These are phyloP conservation scores for Muscicapa adusta DNA, from an alignment of 2,113 vertebrate species.

Conservation along the genomic window DNA sequence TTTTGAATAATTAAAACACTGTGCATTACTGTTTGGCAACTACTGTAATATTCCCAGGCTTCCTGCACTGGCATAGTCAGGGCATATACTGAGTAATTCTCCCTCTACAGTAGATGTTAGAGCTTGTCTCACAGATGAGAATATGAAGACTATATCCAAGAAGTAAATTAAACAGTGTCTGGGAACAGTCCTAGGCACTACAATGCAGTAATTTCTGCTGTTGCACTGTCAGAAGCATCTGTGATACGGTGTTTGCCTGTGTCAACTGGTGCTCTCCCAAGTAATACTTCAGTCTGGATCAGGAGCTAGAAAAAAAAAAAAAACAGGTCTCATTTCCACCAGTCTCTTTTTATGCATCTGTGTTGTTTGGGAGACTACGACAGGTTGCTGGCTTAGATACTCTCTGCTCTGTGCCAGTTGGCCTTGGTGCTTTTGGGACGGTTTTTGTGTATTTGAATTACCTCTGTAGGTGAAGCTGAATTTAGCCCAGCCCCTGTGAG, in stretches of 20 bases:
- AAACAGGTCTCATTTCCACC: neutral
- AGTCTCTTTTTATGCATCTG: neutral
- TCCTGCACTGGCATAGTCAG: neutral
- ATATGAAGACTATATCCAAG: neutral
- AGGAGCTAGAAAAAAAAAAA: neutral
- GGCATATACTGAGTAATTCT: neutral
- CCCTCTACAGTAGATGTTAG: neutral
- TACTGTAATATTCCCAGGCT: conserved; percentile 11
- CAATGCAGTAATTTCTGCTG: neutral
- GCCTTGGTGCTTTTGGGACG: neutral
- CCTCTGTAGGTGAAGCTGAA: neutral
- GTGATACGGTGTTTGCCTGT: neutral
- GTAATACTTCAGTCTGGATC: neutral
- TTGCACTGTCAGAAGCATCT: neutral
- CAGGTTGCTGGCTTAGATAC: neutral
- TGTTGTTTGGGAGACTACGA: neutral
- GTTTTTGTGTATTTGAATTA: neutral
- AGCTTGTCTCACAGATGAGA: conserved; percentile 6
- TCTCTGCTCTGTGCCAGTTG: neutral
- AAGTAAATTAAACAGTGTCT: conserved; percentile 33
- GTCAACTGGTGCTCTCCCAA: neutral
- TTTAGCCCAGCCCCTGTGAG: neutral
- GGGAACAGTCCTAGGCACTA: neutral
- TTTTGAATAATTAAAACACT: conserved; percentile 46
- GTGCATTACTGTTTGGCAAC: conserved; percentile 10